Conservation (phyloP, 2,797 vertebrate species). For the Danio choprae region DNA sequence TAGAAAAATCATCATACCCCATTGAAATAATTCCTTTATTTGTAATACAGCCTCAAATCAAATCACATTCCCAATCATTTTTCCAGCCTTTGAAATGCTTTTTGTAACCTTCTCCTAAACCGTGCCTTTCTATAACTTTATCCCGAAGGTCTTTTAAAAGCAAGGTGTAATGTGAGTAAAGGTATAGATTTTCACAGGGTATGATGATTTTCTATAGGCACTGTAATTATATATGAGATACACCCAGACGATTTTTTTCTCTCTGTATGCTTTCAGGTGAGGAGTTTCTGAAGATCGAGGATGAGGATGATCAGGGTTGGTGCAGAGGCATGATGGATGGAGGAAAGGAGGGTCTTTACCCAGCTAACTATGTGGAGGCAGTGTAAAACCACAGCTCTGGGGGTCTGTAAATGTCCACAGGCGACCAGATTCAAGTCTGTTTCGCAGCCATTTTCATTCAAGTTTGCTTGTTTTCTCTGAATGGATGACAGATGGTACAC, state of each 20-base stretch:
- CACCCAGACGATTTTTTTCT: background rate
- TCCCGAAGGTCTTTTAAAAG: too few relatives aligned
- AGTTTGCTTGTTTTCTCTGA: slow-evolving; percentile 24
- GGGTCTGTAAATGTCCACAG: background rate
- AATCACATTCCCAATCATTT: too few relatives aligned
- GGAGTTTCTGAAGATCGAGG: slow-evolving; percentile 82
- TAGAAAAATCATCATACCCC: too few relatives aligned
- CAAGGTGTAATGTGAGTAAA: too few relatives aligned
- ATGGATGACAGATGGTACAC: background rate
- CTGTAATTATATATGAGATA: too few relatives aligned
- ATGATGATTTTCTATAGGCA: too few relatives aligned
- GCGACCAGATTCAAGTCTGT: slow-evolving; percentile 1
- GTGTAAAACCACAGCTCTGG: slow-evolving; percentile 65
- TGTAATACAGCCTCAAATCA: too few relatives aligned
- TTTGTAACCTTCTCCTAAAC: too few relatives aligned
- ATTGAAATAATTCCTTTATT: too few relatives aligned
- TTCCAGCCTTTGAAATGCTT: too few relatives aligned
- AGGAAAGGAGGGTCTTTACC: slow-evolving; percentile 81
- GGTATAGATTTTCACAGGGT: too few relatives aligned
- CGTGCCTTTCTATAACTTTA: too few relatives aligned
- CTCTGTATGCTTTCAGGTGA: slow-evolving; percentile 69
- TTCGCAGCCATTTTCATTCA: slow-evolving; percentile 17
- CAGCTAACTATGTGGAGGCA: slow-evolving; percentile 80
- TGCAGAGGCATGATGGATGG: slow-evolving; percentile 81
- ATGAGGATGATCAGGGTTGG: slow-evolving; percentile 85